A percentile compares a stretch with the other conserved stretches of the same genome.
phyloP scores from a whole-genome alignment of 2,797 vertebrate species.

The Sternotherus odoratus region DNA sequence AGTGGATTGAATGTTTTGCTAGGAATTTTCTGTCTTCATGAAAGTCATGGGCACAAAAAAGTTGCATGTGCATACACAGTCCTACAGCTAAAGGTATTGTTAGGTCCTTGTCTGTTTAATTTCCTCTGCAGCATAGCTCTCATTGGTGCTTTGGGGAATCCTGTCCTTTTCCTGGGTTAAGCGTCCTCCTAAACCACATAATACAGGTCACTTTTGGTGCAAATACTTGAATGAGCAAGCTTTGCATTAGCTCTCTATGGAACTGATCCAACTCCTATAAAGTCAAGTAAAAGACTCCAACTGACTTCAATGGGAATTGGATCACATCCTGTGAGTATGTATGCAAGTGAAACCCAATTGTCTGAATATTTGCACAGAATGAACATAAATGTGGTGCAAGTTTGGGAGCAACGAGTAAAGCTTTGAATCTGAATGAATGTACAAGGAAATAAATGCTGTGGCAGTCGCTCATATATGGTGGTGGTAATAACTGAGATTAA shows the following conservation, averaged over 20 bases:
- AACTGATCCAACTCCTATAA: neutral
- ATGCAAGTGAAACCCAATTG: conserved; percentile 51
- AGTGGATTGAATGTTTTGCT: neutral
- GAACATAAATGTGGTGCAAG: conserved; percentile 42
- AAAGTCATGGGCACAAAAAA: neutral
- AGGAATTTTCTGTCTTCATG: neutral
- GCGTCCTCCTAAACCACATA: neutral
- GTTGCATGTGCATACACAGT: neutral
- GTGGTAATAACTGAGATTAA: neutral
- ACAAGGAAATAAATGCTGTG: conserved; percentile 22
- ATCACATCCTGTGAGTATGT: conserved; percentile 50
- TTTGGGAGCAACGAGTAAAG: conserved; percentile 3
- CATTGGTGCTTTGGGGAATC: conserved; percentile 1
- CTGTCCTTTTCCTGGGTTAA: neutral
- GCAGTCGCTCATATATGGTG: neutral
- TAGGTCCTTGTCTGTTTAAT: neutral
- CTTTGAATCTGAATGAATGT: conserved; percentile 20
- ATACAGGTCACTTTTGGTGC: neutral
- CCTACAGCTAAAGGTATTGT: neutral
- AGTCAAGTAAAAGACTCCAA: conserved; percentile 32
- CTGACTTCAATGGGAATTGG: conserved; percentile 61
- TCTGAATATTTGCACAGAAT: conserved; percentile 45
- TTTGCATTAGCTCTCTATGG: conserved; percentile 29
- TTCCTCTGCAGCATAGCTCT: neutral
- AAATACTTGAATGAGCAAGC: neutral